A percentile compares a stretch with the other conserved stretches of the same genome.
Evolutionary conservation across 1,140 invertebrate genomes (phyloP).

Genomic region (Scaptodrosophila lebanonensis): DNA sequence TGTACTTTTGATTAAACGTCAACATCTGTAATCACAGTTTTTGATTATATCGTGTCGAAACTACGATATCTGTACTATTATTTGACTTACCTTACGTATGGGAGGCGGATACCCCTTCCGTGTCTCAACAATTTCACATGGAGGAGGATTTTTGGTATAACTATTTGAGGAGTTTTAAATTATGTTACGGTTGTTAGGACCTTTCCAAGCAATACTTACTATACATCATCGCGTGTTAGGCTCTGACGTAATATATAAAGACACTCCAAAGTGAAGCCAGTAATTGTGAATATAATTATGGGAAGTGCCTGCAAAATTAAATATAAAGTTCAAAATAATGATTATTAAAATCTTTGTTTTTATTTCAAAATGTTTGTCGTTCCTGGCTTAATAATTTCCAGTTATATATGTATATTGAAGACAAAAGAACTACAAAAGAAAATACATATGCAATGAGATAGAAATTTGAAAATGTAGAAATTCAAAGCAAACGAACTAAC

Average conservation of each 20-base stretch:
- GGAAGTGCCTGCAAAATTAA: slow-evolving; percentile 29
- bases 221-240: slow-evolving; percentile 42
- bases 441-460: too few species aligned
- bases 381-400: too few species aligned
- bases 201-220: slow-evolving; percentile 15
- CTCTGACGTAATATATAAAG: slow-evolving; percentile 3
- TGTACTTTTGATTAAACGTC: slow-evolving; percentile 48
- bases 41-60: not conserved
- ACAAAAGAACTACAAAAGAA: too few species aligned
- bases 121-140: slow-evolving; percentile 31
- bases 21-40: slow-evolving; percentile 10
- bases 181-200: slow-evolving; percentile 1
- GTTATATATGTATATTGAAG: too few species aligned
- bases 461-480: too few species aligned
- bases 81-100: slow-evolving; percentile 26
- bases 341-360: not conserved
- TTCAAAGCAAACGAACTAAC: too few species aligned
- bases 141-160: slow-evolving; percentile 7
- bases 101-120: slow-evolving; percentile 22
- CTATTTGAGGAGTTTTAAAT: not conserved
- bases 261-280: slow-evolving; percentile 15
- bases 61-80: too few species aligned
- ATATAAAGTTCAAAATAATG: slow-evolving; percentile 3
- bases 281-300: slow-evolving; percentile 12
- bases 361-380: too few species aligned